phyloP scores from a whole-genome alignment of 2,797 vertebrate genomes.

The Hoplostethus atlanticus region DNA sequence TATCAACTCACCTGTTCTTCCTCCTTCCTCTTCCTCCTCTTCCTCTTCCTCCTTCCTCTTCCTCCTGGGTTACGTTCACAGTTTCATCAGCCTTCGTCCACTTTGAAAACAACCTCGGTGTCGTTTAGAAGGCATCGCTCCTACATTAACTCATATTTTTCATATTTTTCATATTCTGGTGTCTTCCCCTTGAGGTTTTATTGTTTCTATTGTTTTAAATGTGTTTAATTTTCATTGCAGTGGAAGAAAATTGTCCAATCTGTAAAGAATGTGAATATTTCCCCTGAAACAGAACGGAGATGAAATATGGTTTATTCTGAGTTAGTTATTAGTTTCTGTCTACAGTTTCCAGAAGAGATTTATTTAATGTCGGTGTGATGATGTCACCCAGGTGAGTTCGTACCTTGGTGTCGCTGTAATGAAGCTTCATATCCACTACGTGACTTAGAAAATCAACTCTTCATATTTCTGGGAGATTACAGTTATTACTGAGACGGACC shows the following conservation, averaged over 20 bases:
- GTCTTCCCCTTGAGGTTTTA: background rate
- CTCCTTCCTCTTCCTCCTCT: too few species aligned
- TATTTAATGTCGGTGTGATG: conserved; percentile 74
- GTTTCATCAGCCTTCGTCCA: too few species aligned
- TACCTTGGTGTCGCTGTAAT: conserved; percentile 58
- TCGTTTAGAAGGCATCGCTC: too few species aligned
- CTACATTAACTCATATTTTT: too few species aligned
- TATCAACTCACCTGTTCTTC: too few species aligned
- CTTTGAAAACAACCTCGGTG: too few species aligned
- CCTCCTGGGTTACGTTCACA: too few species aligned
- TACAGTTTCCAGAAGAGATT: conserved; percentile 57
- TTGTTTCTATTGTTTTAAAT: conserved; percentile 16
- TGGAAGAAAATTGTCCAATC: conserved; percentile 35
- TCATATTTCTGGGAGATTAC: conserved; percentile 54
- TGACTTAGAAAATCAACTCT: conserved; percentile 57
- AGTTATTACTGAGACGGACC: conserved; percentile 53
- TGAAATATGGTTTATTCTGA: conserved; percentile 58
- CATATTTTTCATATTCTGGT: background rate
- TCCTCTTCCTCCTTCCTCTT: too few species aligned
- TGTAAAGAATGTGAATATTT: conserved; percentile 37
- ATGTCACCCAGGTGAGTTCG: conserved; percentile 54
- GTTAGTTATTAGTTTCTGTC: conserved; percentile 61
- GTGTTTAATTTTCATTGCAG: conserved; percentile 41
- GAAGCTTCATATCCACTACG: conserved; percentile 53
- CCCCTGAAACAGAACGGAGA: conserved; percentile 37